Conservation (phyloP, 2,888 invertebrate genomes). For the Clivina fossor region DNA sequence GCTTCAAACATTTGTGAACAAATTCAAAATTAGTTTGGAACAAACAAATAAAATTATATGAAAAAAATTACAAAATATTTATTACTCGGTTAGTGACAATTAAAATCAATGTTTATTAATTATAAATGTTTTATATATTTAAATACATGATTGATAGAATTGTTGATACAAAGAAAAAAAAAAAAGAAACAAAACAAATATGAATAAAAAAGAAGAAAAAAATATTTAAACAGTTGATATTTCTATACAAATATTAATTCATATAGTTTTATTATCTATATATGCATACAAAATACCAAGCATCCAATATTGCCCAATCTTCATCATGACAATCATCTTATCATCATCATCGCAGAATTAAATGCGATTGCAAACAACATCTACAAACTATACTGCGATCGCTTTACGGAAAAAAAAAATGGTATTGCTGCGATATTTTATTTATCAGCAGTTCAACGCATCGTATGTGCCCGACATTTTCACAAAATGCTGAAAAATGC, state of each 20-base stretch:
- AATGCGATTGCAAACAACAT: neutral
- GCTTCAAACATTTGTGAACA: too few relatives aligned
- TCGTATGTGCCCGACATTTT: neutral
- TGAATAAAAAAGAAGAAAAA: constrained; percentile 16
- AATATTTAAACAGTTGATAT: constrained; percentile 10
- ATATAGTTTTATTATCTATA: neutral
- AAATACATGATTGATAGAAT: constrained; percentile 9
- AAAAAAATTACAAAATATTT: too few relatives aligned
- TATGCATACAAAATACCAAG: neutral
- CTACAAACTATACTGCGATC: neutral
- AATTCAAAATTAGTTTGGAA: too few relatives aligned
- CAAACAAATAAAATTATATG: too few relatives aligned
- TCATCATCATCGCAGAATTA: neutral
- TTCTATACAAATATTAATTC: constrained; percentile 10
- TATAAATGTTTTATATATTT: too few relatives aligned
- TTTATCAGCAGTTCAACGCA: neutral
- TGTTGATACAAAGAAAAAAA: constrained; percentile 3
- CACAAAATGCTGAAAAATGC: neutral
- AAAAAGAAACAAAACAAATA: constrained; percentile 4
- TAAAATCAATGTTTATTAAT: too few relatives aligned
- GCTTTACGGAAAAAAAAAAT: neutral
- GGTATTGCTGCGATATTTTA: neutral
- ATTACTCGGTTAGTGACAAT: too few relatives aligned
- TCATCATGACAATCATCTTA: neutral
- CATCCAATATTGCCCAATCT: neutral